Evolutionary conservation across 2,113 vertebrate genomes (phyloP), one percentile per base, ranked within the genome.

Genomic region (Catharus minimus): DNA sequence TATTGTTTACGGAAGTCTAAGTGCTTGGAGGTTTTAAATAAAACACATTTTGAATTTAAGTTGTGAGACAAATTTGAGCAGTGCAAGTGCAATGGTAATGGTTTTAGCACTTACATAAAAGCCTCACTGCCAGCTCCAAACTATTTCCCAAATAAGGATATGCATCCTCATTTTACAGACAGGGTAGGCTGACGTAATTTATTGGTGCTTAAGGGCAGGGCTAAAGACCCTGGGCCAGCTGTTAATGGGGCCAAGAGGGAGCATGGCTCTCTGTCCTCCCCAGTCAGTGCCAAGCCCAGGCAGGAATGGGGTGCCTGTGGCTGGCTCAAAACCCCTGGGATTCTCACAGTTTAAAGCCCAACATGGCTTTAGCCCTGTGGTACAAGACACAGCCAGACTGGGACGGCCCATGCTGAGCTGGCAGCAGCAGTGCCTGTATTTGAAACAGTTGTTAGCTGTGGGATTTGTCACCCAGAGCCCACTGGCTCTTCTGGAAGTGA

Each of bases 331-430:
- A 38, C 8, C 33, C 23, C 13, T 0, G 1, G 30, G 23, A 46
- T 30, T 24, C 23, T 18, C 12, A 4, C 3, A 28, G 17, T 55
- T 58, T 56, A 64, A 55, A 85, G 10, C 28, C 33, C 46, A 26
- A 4, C 38, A 1, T 7, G 11, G 19, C 7, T 84, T 91, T 65
- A 68, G 27, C 17, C 20, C 22, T 32, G 20, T 5, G 15, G 28
- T 6, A 32, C 23, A 14, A 32, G 32, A 5, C 43, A 30, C 26
- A 23, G 6, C 4, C 0, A 0, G 61, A 4, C 8, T 13, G 47
- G 5, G n/a, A 30, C 0, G 1, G 41, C 55, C 33, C 8, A 1
- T 0, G 5, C 33, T 24, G 17, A 39, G 43, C 60, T 49, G 61
- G 44, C 62, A 67, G 27, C 13, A 71, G 33, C 43, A 43, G 33